Base-by-base conservation (phyloP, 2,797 vertebrate species). In the Sebastes alutus region DNA sequence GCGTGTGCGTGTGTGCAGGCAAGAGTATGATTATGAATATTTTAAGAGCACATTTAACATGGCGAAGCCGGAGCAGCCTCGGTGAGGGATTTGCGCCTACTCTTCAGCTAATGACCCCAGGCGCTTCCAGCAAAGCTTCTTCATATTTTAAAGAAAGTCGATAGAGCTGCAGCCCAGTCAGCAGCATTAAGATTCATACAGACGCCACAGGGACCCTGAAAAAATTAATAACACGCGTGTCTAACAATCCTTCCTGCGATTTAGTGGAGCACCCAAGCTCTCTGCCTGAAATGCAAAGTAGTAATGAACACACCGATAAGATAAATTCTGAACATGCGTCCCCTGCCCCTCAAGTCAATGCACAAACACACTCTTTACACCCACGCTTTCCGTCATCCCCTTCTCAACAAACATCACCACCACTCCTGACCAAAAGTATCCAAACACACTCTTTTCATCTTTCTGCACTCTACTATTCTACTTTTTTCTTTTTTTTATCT, bases 81-180 rank as follows among this genome's bases (percentile, higher is more conserved):
- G 71, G 91, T 94, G 94, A 95, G 94, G 94, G 95, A 95, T 95
- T 95, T 94, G 95, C 90, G 94, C 94, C 95, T 94, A 94, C 96
- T 96, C 95, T 96, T 95, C 94, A 94, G 94, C 95, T 96, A 96
- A 96, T 96, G 96, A 96, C 96, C 95, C 95, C 81, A 93, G 95
- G 95, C 94, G 93, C 95, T 96, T 96, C 94, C 95, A 96, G 94
- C 95, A 96, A 95, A 95, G 94, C 95, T 93, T 95, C 95, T 96
- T 96, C 95, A 95, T 95, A 95, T 96, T 96, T 96, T 95, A 96
- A 96, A 96, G 95, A 94, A 96, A 96, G 95, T 96, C 96, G 94
- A 96, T 96, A 95, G 92, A 90, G 87, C 94, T 90, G 91, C 93
- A 93, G 95, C 95, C 91, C 95, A 95, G 95, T 96, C 95, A 96